A percentile compares a stretch with the other conserved stretches of the same genome.
phyloP scores from a whole-genome alignment of 2,888 invertebrate species.

The Pheosia gnoma region DNA sequence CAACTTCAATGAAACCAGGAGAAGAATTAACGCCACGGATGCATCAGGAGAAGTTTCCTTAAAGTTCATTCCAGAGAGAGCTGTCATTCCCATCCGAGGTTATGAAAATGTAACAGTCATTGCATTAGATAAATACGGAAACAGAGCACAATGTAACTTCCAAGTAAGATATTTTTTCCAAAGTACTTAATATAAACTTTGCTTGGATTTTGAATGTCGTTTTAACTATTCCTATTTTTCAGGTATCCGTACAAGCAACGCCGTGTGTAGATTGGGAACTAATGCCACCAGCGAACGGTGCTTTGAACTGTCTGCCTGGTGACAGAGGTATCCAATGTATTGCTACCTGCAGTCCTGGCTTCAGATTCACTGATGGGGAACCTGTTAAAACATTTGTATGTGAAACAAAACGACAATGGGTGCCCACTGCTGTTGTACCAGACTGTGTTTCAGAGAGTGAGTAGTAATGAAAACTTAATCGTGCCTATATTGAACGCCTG shows the following conservation, averaged over 20 bases:
- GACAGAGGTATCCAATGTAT: constrained; percentile 94
- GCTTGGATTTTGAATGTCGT: background rate
- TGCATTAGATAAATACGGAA: constrained; percentile 94
- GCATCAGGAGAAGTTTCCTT: constrained; percentile 94
- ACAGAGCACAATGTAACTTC: constrained; percentile 95
- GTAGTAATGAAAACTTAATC: constrained; percentile 32
- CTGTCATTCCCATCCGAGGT: constrained; percentile 92
- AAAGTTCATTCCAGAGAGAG: constrained; percentile 92
- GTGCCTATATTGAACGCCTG: background rate
- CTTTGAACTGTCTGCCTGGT: constrained; percentile 92
- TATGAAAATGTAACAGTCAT: constrained; percentile 97
- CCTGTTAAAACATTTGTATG: constrained; percentile 94
- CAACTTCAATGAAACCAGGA: constrained; percentile 95
- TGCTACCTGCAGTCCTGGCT: constrained; percentile 94
- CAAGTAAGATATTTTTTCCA: constrained; percentile 83
- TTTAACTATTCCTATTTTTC: constrained; percentile 57
- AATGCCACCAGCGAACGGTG: constrained; percentile 94
- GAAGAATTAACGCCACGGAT: constrained; percentile 93
- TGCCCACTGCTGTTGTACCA: constrained; percentile 94
- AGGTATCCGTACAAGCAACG: constrained; percentile 95
- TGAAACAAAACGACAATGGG: constrained; percentile 92
- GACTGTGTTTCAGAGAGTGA: constrained; percentile 97
- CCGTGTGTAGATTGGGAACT: constrained; percentile 98
- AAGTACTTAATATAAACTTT: background rate
- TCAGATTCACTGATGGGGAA: constrained; percentile 95